Conservation (phyloP, 2,888 invertebrate species). For the Tortrix viridana region DNA sequence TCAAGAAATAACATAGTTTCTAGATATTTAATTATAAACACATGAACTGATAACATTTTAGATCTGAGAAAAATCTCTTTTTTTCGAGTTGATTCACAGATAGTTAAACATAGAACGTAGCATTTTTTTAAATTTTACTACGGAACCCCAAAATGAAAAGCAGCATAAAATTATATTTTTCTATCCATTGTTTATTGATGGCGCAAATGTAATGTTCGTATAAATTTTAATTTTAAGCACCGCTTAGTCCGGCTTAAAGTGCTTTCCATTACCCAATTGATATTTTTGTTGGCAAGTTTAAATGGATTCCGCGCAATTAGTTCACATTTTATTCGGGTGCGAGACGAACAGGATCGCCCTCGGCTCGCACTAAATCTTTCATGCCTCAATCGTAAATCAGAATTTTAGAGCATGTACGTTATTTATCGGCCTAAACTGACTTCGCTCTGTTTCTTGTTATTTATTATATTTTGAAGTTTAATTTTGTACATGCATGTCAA, state of each 20-base stretch:
- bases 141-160: too few relatives aligned
- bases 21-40: too few relatives aligned
- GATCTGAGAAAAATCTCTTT: too few relatives aligned
- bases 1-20: too few relatives aligned
- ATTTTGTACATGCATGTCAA: background rate
- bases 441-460: constrained; percentile 42
- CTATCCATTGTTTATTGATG: background rate
- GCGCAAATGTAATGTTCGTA: constrained; percentile 14
- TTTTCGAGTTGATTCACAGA: too few relatives aligned
- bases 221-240: constrained; percentile 24
- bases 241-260: constrained; percentile 15
- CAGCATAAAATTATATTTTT: too few relatives aligned
- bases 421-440: constrained; percentile 36
- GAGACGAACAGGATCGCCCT: constrained; percentile 19
- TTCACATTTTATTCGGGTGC: constrained; percentile 32
- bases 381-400: constrained; percentile 36
- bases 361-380: constrained; percentile 36
- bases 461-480: constrained; percentile 22
- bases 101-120: too few relatives aligned
- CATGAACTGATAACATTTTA: too few relatives aligned
- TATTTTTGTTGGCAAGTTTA: constrained; percentile 32
- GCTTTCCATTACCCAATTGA: constrained; percentile 21
- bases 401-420: constrained; percentile 34
- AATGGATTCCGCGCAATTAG: constrained; percentile 36
- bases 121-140: too few relatives aligned